Evolutionary conservation across 1,140 invertebrate genomes (phyloP).

Genomic region (Dendroctonus valens): DNA sequence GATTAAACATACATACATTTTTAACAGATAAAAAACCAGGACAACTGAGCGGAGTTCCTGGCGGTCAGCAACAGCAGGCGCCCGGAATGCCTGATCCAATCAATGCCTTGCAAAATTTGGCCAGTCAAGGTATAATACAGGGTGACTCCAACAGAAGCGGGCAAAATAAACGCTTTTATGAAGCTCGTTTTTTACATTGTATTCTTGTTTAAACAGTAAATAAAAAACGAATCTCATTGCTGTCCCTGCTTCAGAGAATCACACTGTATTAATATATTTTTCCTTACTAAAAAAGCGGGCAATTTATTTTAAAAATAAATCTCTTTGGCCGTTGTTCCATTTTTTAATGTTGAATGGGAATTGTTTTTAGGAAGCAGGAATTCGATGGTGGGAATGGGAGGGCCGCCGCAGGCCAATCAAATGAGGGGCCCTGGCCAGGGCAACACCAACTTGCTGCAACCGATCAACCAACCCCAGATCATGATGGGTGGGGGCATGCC

Average conservation of each 20-base stretch:
- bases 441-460: conserved; percentile 60
- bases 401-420: conserved; percentile 55
- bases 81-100: conserved; percentile 72
- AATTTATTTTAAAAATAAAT: too few relatives aligned
- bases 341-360: too few relatives aligned
- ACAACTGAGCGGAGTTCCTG: conserved; percentile 40
- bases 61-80: conserved; percentile 49
- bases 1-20: neutral
- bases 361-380: conserved; percentile 44
- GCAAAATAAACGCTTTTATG: too few relatives aligned
- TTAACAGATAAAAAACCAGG: conserved; percentile 57
- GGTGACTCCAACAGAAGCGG: too few relatives aligned
- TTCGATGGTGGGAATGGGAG: conserved; percentile 51
- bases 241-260: too few relatives aligned
- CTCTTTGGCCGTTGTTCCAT: too few relatives aligned
- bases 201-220: too few relatives aligned
- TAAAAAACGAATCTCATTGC: too few relatives aligned
- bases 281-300: too few relatives aligned
- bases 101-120: conserved; percentile 81
- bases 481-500: conserved; percentile 44
- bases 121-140: conserved; percentile 62
- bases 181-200: too few relatives aligned
- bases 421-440: conserved; percentile 57
- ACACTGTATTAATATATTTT: too few relatives aligned
- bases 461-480: conserved; percentile 58